phyloP scores from a whole-genome alignment of 2,113 vertebrate species.

The Malurus cyaneus region DNA sequence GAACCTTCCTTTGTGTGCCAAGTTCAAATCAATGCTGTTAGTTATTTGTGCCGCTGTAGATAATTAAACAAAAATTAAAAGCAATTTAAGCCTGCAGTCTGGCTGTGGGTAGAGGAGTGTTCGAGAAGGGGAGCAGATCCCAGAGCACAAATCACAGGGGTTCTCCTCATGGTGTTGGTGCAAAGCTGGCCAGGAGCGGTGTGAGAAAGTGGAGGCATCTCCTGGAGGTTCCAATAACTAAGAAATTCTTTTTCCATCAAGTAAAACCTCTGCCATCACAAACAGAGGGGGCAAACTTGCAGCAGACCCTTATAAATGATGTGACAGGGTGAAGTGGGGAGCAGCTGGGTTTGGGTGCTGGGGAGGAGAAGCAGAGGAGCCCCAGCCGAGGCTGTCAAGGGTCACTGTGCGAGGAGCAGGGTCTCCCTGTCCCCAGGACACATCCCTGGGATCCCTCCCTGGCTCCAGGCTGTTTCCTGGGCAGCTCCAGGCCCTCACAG shows the following conservation, averaged over 20 bases:
- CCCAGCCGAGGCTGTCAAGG: background rate
- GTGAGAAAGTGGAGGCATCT: background rate
- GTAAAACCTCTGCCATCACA: background rate
- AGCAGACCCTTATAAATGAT: background rate
- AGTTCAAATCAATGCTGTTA: slow-evolving; percentile 69
- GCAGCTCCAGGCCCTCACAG: rapidly evolving
- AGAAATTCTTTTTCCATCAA: background rate
- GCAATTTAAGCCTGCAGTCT: slow-evolving; percentile 57
- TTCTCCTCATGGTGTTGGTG: background rate
- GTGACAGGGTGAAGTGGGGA: background rate
- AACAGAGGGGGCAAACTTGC: background rate
- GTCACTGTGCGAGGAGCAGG: rapidly evolving
- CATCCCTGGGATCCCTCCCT: background rate
- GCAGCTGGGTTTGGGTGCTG: rapidly evolving
- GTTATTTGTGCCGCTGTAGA: slow-evolving; percentile 68
- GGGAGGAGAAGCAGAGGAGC: background rate
- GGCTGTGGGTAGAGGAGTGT: background rate
- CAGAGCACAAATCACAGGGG: background rate
- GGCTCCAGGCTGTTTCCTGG: background rate
- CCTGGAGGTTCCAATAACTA: background rate
- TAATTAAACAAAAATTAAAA: slow-evolving; percentile 73
- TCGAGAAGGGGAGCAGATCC: background rate
- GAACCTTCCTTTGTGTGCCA: slow-evolving; percentile 64
- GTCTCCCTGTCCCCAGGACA: background rate
- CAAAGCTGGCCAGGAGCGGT: background rate